These are phyloP conservation scores for Palloptera scutellata DNA, from an alignment of 2,888 invertebrate genomes.

Conservation along the genomic window DNA sequence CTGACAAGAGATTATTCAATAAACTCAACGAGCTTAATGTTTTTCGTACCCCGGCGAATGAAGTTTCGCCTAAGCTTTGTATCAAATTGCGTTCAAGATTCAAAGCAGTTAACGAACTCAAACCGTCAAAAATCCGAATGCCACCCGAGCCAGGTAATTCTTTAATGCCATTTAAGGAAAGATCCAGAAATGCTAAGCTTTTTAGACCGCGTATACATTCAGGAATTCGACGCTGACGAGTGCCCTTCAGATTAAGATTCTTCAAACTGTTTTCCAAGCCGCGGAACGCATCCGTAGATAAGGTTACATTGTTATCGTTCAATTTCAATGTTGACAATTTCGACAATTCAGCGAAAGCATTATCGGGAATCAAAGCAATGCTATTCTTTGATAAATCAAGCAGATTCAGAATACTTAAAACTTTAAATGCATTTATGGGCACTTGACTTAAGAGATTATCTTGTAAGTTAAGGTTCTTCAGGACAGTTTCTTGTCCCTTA, in stretches of 20 bases:
- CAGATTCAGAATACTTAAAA: slow-evolving; percentile 75
- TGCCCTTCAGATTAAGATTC: slow-evolving; percentile 89
- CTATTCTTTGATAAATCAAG: slow-evolving; percentile 86
- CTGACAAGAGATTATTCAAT: slow-evolving; percentile 86
- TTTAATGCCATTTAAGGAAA: slow-evolving; percentile 86
- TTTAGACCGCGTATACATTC: slow-evolving; percentile 79
- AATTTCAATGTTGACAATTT: slow-evolving; percentile 83
- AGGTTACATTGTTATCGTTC: slow-evolving; percentile 85
- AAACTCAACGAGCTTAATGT: slow-evolving; percentile 88
- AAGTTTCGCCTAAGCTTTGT: slow-evolving; percentile 76
- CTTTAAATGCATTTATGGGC: slow-evolving; percentile 76
- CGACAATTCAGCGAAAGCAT: slow-evolving; percentile 76
- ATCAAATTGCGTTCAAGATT: slow-evolving; percentile 90
- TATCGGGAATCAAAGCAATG: slow-evolving; percentile 75
- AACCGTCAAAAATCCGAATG: slow-evolving; percentile 75
- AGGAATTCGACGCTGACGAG: slow-evolving; percentile 81
- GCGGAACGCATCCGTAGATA: slow-evolving; percentile 75
- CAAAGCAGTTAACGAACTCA: slow-evolving; percentile 79
- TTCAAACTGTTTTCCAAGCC: slow-evolving; percentile 84
- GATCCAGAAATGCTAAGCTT: slow-evolving; percentile 85
- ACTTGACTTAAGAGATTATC: slow-evolving; percentile 83
- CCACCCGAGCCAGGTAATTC: slow-evolving; percentile 79
- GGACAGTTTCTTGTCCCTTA: slow-evolving; percentile 79
- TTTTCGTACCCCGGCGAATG: slow-evolving; percentile 81
- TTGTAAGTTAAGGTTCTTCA: slow-evolving; percentile 85